Conservation (phyloP, 92 coral and sea anemone genomes). For the Isaurus tuberculatus region DNA sequence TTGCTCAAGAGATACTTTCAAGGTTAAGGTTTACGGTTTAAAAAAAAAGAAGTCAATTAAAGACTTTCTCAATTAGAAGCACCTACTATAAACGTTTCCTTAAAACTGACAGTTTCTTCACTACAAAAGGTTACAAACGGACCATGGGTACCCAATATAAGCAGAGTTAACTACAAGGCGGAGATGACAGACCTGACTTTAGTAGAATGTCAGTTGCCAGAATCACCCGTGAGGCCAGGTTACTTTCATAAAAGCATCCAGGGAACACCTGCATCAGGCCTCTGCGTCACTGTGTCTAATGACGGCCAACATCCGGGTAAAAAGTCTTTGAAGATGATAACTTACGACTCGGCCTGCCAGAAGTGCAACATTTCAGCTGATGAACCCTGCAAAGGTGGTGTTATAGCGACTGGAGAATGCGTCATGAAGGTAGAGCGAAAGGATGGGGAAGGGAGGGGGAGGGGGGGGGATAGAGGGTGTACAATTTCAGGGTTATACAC, state of each 20-base stretch:
- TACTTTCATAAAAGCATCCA: slow-evolving; percentile 19
- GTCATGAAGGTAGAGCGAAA: slow-evolving; percentile 17
- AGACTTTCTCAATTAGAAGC: no score
- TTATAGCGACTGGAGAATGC: slow-evolving; percentile 17
- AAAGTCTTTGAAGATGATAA: slow-evolving; percentile 33
- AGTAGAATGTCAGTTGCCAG: slow-evolving; percentile 29
- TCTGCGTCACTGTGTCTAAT: slow-evolving; percentile 37
- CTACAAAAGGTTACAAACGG: slow-evolving; percentile 7
- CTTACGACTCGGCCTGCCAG: slow-evolving; percentile 41
- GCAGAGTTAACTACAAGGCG: slow-evolving; percentile 6
- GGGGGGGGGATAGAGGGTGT: no score
- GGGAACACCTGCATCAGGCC: slow-evolving; percentile 24
- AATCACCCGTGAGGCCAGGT: slow-evolving; percentile 36
- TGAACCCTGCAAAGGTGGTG: slow-evolving; percentile 2
- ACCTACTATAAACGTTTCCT: not conserved
- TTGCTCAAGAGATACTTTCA: no score
- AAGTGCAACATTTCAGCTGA: slow-evolving; percentile 29
- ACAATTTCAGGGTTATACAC: no score
- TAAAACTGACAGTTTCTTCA: not conserved
- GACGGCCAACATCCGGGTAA: slow-evolving; percentile 42
- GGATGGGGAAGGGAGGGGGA: no score
- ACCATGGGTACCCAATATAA: slow-evolving; percentile 29
- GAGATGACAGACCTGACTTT: slow-evolving; percentile 25
- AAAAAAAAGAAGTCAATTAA: no score
- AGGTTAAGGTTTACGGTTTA: no score